These are phyloP conservation scores for Lycaon pictus DNA, from an alignment of 2,113 vertebrate genomes.

Conservation along the genomic window DNA sequence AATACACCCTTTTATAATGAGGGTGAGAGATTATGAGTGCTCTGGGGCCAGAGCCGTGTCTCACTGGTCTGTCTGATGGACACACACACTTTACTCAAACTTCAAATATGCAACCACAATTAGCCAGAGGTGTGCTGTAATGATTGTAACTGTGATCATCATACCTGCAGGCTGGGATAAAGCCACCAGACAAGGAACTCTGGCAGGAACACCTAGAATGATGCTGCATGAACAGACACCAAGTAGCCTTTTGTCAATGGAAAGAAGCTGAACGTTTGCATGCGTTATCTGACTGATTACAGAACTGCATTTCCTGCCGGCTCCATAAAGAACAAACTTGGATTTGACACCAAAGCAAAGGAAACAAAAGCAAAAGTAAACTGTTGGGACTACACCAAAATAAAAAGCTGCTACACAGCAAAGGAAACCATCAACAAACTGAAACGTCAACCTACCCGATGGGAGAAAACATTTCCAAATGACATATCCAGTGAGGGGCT, in stretches of 20 bases:
- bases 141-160: not conserved
- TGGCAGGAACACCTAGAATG: not conserved
- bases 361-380: not conserved
- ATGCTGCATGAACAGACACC: not conserved
- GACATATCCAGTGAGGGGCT: not conserved
- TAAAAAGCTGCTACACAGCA: not conserved
- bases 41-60: not conserved
- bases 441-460: not conserved
- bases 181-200: not conserved
- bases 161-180: not conserved
- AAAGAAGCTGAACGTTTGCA: not conserved
- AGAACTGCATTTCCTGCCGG: not conserved
- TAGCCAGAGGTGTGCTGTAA: not conserved
- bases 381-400: not conserved
- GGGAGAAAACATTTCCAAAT: not conserved
- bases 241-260: not conserved
- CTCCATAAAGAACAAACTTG: not conserved
- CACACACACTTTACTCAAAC: not conserved
- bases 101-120: not conserved
- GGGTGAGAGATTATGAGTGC: not conserved
- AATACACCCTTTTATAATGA: not conserved
- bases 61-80: not conserved
- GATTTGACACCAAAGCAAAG: not conserved
- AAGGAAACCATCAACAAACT: not conserved
- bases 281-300: too few relatives aligned